A percentile compares a stretch with the other conserved stretches of the same genome.
Conservation (phyloP, 2,888 invertebrate genomes). For the Saturnia pavonia region DNA sequence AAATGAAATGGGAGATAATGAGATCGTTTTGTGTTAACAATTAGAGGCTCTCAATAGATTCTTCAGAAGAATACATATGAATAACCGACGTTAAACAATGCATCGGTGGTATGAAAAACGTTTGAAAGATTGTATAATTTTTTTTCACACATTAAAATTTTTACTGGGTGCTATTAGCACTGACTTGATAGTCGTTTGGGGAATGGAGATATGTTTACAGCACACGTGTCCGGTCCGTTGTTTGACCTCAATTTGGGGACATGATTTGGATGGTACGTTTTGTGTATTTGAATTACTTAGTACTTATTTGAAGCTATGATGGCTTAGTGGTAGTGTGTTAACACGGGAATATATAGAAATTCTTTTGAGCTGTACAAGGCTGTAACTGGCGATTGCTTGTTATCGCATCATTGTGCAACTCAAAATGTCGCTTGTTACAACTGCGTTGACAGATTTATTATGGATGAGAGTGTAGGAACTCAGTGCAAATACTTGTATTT, state of each 20-base stretch:
- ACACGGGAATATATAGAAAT: not conserved
- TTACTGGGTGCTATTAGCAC: conserved; percentile 8
- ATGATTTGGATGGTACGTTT: not conserved
- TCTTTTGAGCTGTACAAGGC: conserved; percentile 38
- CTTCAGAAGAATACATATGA: conserved; percentile 10
- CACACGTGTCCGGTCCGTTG: conserved; percentile 7
- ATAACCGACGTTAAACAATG: conserved; percentile 5
- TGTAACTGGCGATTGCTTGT: conserved; percentile 48
- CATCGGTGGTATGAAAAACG: conserved; percentile 2
- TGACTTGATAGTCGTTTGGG: not conserved
- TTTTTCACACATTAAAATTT: conserved; percentile 21
- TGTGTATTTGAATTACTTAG: not conserved
- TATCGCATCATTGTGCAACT: conserved; percentile 49
- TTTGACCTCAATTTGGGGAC: conserved; percentile 7
- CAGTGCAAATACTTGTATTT: conserved; percentile 18
- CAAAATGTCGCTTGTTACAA: conserved; percentile 47
- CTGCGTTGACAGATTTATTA: conserved; percentile 44
- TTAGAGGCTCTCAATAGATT: conserved; percentile 15
- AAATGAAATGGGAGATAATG: conserved; percentile 20
- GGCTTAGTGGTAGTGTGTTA: not conserved
- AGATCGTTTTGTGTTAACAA: conserved; percentile 18
- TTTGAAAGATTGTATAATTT: conserved; percentile 1
- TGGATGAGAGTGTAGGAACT: conserved; percentile 23
- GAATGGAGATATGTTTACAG: conserved; percentile 1
- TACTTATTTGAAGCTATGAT: not conserved